Evolutionary conservation across 2,888 invertebrate genomes (phyloP), one percentile per base, ranked within the genome.

Genomic region (Tyria jacobaeae): DNA sequence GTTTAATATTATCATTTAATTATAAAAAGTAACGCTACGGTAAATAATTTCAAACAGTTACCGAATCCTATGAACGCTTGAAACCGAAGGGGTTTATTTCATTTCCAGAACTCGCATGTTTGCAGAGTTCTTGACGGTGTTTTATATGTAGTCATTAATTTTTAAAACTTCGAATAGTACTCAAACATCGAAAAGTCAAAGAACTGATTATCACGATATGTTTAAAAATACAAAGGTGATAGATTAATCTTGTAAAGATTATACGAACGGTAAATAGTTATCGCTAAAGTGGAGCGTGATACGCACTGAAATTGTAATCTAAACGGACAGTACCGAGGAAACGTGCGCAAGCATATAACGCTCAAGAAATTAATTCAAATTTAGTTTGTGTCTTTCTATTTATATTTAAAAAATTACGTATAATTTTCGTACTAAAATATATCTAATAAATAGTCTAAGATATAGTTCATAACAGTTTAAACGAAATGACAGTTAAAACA

Each of bases 181-280:
- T n/a, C n/a, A n/a, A 1, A 31, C 44, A 21, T 5, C 21, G 9
- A 12, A 21, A 44, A 44, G 44, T 44, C 12, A 44, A 21, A 9
- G 21, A 6, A 27, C 27, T 27, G 27, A 4, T 27, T 27, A 3
- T 44, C 35, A 35, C 10, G 35, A 44, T 21, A 44, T 44, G 17
- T 44, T 10, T 44, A 44, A 44, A 41, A 41, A 17, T 17, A 10
- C n/a, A 27, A 15, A 21, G 39, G 24, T 41, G n/a, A 39, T 35
- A 58, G 60, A 70, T 68, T 68, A 66, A n/a, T 24, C 25, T 4
- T 35, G 64, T 66, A 66, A 64, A 68, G 68, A 73, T 73, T 64
- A 68, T 51, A 57, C 37, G 35, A 47, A 57, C 34, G 12, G 62
- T 70, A 62, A 57, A 70, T 64, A 51, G 70, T 75, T 68, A 68